These are phyloP conservation scores for Lepas anatifera DNA, from an alignment of 2,888 invertebrate species.

Conservation along the genomic window DNA sequence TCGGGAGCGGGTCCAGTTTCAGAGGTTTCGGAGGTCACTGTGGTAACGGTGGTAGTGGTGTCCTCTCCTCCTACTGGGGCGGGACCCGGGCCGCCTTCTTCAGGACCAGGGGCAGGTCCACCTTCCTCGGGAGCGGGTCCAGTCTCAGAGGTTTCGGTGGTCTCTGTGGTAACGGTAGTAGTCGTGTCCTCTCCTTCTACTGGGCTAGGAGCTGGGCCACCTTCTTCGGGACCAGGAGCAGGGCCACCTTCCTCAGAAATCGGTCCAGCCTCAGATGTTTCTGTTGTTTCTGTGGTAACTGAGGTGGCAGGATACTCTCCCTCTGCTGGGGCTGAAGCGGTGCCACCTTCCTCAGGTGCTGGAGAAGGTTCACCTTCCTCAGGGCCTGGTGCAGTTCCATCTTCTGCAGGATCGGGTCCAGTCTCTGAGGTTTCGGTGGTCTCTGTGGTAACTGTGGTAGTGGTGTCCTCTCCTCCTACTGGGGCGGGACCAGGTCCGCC, in stretches of 20 bases:
- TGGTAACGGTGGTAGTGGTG: neutral
- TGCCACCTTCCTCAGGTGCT: no score
- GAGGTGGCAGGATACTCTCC: neutral
- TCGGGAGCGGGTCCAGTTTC: no score
- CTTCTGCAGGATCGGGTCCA: no score
- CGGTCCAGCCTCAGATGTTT: no score
- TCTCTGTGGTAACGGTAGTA: neutral
- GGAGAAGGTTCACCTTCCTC: no score
- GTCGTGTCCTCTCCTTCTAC: neutral
- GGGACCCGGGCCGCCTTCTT: neutral
- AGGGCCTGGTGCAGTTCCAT: no score
- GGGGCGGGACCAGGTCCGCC: neutral
- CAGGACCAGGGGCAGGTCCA: neutral
- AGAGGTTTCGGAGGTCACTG: neutral
- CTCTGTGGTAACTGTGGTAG: neutral
- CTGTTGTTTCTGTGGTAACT: conserved; percentile 2
- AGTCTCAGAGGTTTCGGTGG: neutral
- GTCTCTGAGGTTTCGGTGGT: neutral
- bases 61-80: neutral
- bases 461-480: neutral
- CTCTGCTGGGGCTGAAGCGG: no score
- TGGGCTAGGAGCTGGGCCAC: neutral
- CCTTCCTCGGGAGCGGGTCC: neutral
- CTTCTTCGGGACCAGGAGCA: neutral
- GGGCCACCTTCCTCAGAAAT: neutral